Evolutionary conservation across 1,140 invertebrate genomes (phyloP).

Genomic region (Drosophila albomicans): DNA sequence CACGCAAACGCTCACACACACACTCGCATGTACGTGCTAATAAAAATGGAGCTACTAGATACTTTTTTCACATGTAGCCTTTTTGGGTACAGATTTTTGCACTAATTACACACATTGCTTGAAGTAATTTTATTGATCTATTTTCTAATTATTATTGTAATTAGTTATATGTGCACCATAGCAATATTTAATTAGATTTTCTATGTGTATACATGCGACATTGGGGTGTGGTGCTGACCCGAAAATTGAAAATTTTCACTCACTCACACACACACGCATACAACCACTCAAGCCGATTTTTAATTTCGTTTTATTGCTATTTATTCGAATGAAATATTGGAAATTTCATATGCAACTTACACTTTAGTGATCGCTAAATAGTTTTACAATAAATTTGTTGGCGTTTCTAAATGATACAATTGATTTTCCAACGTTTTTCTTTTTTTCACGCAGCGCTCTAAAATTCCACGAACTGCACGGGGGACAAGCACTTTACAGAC

Average conservation of each 20-base stretch:
- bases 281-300: constrained; percentile 45
- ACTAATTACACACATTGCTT: constrained; percentile 28
- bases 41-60: constrained; percentile 64
- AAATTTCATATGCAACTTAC: constrained; percentile 63
- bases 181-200: constrained; percentile 67
- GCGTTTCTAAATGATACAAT: constrained; percentile 49
- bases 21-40: constrained; percentile 25
- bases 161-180: constrained; percentile 33
- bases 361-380: constrained; percentile 54
- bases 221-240: constrained; percentile 81
- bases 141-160: constrained; percentile 5
- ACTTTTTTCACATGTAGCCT: constrained; percentile 58
- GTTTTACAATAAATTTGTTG: constrained; percentile 54
- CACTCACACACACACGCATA: constrained; percentile 35
- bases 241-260: constrained; percentile 74
- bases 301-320: constrained; percentile 36
- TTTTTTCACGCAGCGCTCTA: constrained; percentile 54
- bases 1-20: constrained; percentile 40
- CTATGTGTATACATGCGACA: constrained; percentile 40
- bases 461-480: constrained; percentile 68
- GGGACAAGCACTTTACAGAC: constrained; percentile 61
- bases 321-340: not conserved
- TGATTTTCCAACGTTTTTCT: constrained; percentile 61
- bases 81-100: constrained; percentile 47
- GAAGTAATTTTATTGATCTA: not conserved